phyloP scores from a whole-genome alignment of 1,140 invertebrate species.

The Globodera ellingtonae region DNA sequence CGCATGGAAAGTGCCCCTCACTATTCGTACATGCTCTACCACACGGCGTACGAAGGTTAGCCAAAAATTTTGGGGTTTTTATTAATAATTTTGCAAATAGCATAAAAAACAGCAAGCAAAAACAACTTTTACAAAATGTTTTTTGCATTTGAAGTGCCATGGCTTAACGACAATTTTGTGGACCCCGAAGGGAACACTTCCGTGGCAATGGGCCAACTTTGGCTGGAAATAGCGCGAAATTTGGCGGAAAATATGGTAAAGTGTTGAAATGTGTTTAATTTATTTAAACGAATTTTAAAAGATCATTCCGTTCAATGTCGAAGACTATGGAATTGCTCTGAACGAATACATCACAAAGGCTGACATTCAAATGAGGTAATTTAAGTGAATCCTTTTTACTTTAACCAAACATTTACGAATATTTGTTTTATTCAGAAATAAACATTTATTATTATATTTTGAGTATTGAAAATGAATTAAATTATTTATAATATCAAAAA shows the following conservation, averaged over 20 bases:
- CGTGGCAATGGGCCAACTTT: constrained; percentile 49
- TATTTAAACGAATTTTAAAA: constrained; percentile 28
- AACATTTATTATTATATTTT: too few relatives aligned
- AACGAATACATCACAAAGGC: constrained; percentile 33
- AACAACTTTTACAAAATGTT: constrained; percentile 2
- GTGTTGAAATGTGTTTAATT: not conserved
- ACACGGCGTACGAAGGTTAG: constrained; percentile 46
- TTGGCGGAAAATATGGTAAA: constrained; percentile 53
- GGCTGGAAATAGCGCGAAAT: constrained; percentile 50
- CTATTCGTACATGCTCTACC: constrained; percentile 55
- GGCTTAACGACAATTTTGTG: constrained; percentile 44
- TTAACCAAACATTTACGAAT: too few relatives aligned
- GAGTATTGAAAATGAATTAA: too few relatives aligned
- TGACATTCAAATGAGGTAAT: constrained; percentile 37
- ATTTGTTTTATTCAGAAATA: too few relatives aligned
- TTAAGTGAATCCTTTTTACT: too few relatives aligned
- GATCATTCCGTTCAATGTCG: constrained; percentile 53
- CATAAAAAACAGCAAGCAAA: too few relatives aligned
- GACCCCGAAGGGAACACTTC: constrained; percentile 45
- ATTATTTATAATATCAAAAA: too few relatives aligned
- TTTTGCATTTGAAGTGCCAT: constrained; percentile 33
- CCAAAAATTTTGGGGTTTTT: not conserved
- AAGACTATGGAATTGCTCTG: constrained; percentile 47
- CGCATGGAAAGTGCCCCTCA: constrained; percentile 47
- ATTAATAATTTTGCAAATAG: too few relatives aligned